Conservation (phyloP, 1,140 invertebrate genomes). For the Campodea augens region DNA sequence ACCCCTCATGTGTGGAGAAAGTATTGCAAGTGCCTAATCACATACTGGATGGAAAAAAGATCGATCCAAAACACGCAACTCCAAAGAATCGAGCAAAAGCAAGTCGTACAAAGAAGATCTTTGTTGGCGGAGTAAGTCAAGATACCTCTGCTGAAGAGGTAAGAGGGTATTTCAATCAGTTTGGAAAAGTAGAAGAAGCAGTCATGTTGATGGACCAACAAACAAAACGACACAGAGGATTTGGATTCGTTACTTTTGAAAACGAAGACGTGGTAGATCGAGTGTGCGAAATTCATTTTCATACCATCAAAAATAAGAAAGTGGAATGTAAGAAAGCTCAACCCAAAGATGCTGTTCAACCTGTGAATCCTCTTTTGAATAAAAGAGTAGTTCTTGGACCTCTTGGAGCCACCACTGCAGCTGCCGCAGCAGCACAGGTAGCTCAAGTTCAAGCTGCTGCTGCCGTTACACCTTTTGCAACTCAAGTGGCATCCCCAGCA, state of each 20-base stretch:
- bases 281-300: conserved; percentile 80
- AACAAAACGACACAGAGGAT: conserved; percentile 73
- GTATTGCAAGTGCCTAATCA: conserved; percentile 75
- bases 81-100: conserved; percentile 59
- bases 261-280: conserved; percentile 73
- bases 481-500: conserved; percentile 34
- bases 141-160: conserved; percentile 80
- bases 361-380: conserved; percentile 43
- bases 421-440: conserved; percentile 27
- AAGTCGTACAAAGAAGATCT: conserved; percentile 79
- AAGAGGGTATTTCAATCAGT: conserved; percentile 76
- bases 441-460: conserved; percentile 7
- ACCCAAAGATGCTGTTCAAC: conserved; percentile 71
- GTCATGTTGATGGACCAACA: conserved; percentile 91
- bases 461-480: conserved; percentile 25
- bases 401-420: conserved; percentile 38
- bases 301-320: conserved; percentile 84
- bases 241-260: conserved; percentile 83
- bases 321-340: conserved; percentile 85
- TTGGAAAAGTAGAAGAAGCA: conserved; percentile 77
- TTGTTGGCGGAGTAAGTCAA: conserved; percentile 77
- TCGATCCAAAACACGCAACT: conserved; percentile 81
- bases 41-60: conserved; percentile 84
- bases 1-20: conserved; percentile 70
- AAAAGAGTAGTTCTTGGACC: conserved; percentile 41